These are phyloP conservation scores for Blera fallax DNA, from an alignment of 2,888 invertebrate species.

Conservation along the genomic window DNA sequence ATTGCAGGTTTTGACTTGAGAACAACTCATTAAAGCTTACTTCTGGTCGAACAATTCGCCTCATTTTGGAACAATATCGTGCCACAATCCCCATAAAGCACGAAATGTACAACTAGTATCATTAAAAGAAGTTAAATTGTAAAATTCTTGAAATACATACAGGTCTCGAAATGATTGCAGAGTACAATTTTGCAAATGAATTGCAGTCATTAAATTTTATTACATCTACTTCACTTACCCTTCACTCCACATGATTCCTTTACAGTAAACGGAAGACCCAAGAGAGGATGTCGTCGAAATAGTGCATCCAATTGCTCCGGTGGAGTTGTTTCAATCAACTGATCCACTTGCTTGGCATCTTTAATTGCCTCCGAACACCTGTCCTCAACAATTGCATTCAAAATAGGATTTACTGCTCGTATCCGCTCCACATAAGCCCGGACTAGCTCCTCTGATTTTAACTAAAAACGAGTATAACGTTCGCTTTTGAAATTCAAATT, in stretches of 20 bases:
- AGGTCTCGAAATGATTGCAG: background rate
- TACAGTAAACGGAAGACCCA: conserved; percentile 91
- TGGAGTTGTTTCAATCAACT: conserved; percentile 74
- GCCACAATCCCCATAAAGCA: too few species aligned
- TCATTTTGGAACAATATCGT: too few species aligned
- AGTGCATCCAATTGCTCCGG: conserved; percentile 71
- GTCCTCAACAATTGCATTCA: conserved; percentile 88
- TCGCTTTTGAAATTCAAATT: background rate
- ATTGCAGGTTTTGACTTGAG: too few species aligned
- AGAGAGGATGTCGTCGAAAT: conserved; percentile 84
- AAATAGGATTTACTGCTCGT: conserved; percentile 85
- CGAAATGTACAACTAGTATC: too few species aligned
- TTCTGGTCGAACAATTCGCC: too few species aligned
- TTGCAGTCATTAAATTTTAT: background rate
- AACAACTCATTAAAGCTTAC: too few species aligned
- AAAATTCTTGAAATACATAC: background rate
- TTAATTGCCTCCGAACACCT: conserved; percentile 85
- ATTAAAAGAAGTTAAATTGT: too few species aligned
- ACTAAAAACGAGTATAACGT: conserved; percentile 79
- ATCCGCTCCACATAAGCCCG: conserved; percentile 85
- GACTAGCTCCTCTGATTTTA: conserved; percentile 85
- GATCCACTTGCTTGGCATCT: conserved; percentile 86
- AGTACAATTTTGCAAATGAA: background rate
- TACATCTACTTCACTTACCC: conserved; percentile 82
- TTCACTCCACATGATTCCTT: conserved; percentile 90